Conservation (phyloP, 2,113 vertebrate genomes). For the Chunga burmeisteri region DNA sequence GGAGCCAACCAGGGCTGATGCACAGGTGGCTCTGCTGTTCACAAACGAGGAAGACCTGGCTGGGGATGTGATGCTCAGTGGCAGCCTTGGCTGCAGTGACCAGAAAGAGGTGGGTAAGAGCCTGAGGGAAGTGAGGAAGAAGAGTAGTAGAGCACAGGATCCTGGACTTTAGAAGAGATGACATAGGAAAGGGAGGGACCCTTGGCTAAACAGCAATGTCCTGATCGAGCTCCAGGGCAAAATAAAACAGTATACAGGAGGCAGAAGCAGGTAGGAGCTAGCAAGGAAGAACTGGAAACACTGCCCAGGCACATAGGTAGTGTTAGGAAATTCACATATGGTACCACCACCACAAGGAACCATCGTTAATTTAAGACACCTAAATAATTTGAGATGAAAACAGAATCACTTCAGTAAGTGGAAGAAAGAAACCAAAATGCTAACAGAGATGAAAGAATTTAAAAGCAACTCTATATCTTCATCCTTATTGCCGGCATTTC, state of each 20-base stretch:
- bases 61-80: background rate
- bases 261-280: background rate
- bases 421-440: background rate
- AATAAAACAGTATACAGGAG: background rate
- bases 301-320: background rate
- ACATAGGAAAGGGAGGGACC: background rate
- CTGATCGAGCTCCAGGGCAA: background rate
- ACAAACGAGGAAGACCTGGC: background rate
- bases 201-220: background rate
- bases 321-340: background rate
- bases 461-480: background rate
- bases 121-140: background rate
- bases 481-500: background rate
- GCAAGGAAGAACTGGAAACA: background rate
- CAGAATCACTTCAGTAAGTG: background rate
- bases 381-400: background rate
- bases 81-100: background rate
- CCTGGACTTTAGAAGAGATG: background rate
- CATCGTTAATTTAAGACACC: background rate
- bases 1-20: background rate
- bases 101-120: background rate
- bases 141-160: background rate
- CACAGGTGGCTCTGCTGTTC: background rate
- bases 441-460: background rate
- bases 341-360: background rate